Base-by-base conservation (phyloP, 1,140 invertebrate species). In the Macrobrachium rosenbergii region DNA sequence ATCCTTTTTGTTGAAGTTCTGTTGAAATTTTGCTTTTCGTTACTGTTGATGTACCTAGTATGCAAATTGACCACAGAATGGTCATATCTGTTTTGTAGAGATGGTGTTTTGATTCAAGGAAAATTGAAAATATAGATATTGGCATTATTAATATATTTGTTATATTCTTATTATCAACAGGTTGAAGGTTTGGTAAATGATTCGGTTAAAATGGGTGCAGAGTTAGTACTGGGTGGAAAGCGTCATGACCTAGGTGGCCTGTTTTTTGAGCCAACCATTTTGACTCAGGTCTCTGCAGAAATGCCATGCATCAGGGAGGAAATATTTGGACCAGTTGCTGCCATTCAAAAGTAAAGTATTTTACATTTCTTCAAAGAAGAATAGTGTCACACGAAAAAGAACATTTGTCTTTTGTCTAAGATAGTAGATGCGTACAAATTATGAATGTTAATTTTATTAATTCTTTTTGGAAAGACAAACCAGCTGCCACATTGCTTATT, bases 261-360 rank as follows among this genome's bases (percentile, higher is more conserved):
- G 84, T 99, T 98, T 92, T 99, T 95, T 93, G 94, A 98, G 89
- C 98, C 99, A 21, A 99, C 99, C 0, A 91, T 99, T 21, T 91
- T 99, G 5, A 95, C 95, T 2, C 93, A 96, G 92, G 95, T 99
- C 5, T 96, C 94, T 19, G 90, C 93, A 28, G 93, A 96, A 52
- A 99, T 99, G 96, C 91, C 94, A 82, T 95, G 98, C 82, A 97
- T 96, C 90, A 92, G 93, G 11, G 96, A 98, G 91, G 99, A 99
- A 93, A 96, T 99, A 83, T 99, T 99, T 93, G 99, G 99, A 0
- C 99, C 99, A 0, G 95, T 99, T 17, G 96, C 96, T 83, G 94
- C 96, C 11, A 94, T 98, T 90, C 94, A 97, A 82, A 97, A 95
- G 92, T 94, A 92, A 92, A 90, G 52, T 52, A 52, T 12, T 12